Conservation (phyloP, 2,888 invertebrate genomes). For the Stegophylla sp. region DNA sequence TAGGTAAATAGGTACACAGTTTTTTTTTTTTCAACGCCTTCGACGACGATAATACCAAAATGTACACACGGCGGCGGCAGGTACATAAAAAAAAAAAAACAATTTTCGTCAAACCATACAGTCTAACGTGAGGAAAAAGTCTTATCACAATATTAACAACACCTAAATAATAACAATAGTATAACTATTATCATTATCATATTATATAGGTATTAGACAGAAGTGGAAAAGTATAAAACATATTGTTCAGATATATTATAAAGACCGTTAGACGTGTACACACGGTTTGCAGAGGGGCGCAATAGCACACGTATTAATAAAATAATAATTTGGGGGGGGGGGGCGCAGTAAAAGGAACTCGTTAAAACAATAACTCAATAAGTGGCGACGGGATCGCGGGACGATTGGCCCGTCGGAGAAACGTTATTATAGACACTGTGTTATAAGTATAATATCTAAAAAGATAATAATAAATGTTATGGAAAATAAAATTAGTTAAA, state of each 20-base stretch:
- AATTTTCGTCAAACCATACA: neutral
- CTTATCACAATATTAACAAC: slow-evolving; percentile 23
- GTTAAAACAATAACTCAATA: slow-evolving; percentile 3
- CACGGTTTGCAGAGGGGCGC: too few species aligned
- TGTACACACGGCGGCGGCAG: too few species aligned
- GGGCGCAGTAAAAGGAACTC: neutral
- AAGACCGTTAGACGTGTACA: too few species aligned
- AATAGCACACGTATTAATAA: neutral
- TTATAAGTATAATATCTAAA: too few species aligned
- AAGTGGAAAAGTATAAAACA: neutral
- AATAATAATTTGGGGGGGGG: neutral
- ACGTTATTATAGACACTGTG: too few species aligned
- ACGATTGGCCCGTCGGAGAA: neutral
- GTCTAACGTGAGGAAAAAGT: slow-evolving; percentile 11
- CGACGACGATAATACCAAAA: too few species aligned
- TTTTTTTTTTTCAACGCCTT: neutral
- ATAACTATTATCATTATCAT: neutral
- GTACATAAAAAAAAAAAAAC: neutral
- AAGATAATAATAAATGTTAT: too few species aligned
- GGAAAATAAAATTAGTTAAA: neutral
- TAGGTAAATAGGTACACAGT: neutral
- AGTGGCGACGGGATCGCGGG: neutral
- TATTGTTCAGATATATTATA: neutral
- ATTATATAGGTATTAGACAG: neutral
- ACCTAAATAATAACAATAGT: slow-evolving; percentile 4